Base-by-base conservation (phyloP, 64 coral and sea anemone genomes). In the Montipora foliosa region DNA sequence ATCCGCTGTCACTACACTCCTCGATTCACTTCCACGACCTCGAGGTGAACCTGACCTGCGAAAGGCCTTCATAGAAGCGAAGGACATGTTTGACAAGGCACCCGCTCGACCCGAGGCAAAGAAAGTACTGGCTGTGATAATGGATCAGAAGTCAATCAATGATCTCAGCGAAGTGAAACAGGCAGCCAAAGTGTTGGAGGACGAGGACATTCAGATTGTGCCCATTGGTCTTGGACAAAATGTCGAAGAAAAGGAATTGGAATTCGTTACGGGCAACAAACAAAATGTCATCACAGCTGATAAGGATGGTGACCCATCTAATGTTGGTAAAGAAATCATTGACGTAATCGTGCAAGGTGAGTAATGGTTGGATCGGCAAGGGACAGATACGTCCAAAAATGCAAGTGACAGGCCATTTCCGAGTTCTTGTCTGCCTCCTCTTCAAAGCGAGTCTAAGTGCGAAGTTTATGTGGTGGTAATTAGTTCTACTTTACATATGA, bases 201-300 rank as follows among this genome's bases (percentile, higher is more conserved):
- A 76, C 70, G 78, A 82, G 21, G 77, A 87, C 9, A 69, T 95
- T 16, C 75, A 92, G 67, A 17, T 95, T 15, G 74, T 95, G 53
- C 94, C 94, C 2, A 83, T 95, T 57, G 79, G 80, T 37, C 84
- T 95, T 81, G 94, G 94, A 15, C 49, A 67, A 19, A 76, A 92
- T 53, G 89, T 92, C 16, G 82, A 95, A 11, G 89, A 77, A 21
- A 59, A 87, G 47, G 89, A 95, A 46, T 44, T 84, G 13, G 88
- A 91, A 82, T 74, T 5, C 16, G 58, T 87, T 2, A 92, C 94
- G 21, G 47, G 73, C 0, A 87, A 91, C 15, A 79, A 91, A 10
- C 5, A 90, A 10, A 90, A 92, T 81, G 60, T 95, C 7, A 95
- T 95, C 4, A 80, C 67, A 29, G 77, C 76, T 25, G 67, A 75